Percentiles rank a stretch among this genome's conserved stretches.
Evolutionary conservation across 1,140 invertebrate genomes (phyloP).

Genomic region (Amphibalanus amphitrite): DNA sequence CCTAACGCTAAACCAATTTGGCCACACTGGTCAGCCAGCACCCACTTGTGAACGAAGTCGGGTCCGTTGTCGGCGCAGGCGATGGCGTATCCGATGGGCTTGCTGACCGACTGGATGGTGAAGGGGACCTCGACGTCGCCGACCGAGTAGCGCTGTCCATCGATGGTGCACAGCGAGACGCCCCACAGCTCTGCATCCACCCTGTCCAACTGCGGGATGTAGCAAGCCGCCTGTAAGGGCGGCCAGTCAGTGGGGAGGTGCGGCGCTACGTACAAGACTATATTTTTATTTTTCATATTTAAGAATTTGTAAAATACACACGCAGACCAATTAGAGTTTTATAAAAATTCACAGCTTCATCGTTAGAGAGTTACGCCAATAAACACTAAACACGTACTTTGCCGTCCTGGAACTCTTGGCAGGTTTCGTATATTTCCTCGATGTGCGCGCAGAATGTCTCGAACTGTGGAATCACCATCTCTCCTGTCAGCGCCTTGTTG

Average conservation of each 20-base stretch:
- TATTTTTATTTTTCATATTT: too few species aligned
- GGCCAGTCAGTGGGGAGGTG: too few species aligned
- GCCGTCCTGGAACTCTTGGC: not conserved
- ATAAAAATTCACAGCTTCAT: too few species aligned
- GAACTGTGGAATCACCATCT: not conserved
- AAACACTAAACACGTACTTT: not conserved
- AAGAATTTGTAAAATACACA: too few species aligned
- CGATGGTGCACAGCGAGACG: slow-evolving; percentile 77
- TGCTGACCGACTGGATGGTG: slow-evolving; percentile 81
- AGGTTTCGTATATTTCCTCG: not conserved
- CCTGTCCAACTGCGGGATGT: slow-evolving; percentile 83
- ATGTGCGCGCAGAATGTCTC: not conserved
- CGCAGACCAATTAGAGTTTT: too few species aligned
- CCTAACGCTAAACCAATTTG: too few species aligned
- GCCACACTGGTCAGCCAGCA: too few species aligned
- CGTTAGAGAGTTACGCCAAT: too few species aligned
- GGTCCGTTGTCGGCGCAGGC: slow-evolving; percentile 75
- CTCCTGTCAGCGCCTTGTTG: not conserved
- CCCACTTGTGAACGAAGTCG: slow-evolving; percentile 70
- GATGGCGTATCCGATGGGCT: slow-evolving; percentile 90
- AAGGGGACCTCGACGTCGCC: slow-evolving; percentile 86
- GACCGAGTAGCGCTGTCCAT: slow-evolving; percentile 83
- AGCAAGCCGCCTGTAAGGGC: slow-evolving; percentile 63
- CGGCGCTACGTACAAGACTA: slow-evolving; percentile 7
- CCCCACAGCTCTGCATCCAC: slow-evolving; percentile 76